These are phyloP conservation scores for Physocephala rufipes DNA, from an alignment of 2,888 invertebrate genomes.

Conservation along the genomic window DNA sequence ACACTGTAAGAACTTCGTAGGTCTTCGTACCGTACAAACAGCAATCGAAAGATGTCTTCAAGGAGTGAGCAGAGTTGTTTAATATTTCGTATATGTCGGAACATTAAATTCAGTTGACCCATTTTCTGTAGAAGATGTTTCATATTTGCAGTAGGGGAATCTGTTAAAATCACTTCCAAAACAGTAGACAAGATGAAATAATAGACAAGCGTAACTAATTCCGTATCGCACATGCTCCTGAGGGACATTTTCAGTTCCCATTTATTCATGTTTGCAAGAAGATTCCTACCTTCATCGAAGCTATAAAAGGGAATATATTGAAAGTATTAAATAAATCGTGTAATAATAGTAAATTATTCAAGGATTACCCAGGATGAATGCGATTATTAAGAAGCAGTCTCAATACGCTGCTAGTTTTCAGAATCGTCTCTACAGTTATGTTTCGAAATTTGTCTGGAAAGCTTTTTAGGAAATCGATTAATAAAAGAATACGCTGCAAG, in stretches of 20 bases:
- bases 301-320: constrained; percentile 36
- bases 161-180: constrained; percentile 54
- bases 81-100: constrained; percentile 57
- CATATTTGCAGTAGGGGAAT: constrained; percentile 41
- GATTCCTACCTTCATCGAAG: constrained; percentile 52
- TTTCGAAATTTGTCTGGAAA: constrained; percentile 46
- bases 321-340: constrained; percentile 41
- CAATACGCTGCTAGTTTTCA: constrained; percentile 51
- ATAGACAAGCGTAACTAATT: constrained; percentile 57
- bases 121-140: constrained; percentile 50
- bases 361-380: constrained; percentile 44
- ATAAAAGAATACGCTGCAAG: constrained; percentile 53
- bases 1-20: constrained; percentile 41
- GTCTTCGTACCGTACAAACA: constrained; percentile 63
- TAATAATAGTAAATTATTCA: not conserved
- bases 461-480: constrained; percentile 52
- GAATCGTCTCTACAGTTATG: constrained; percentile 51
- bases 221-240: constrained; percentile 50
- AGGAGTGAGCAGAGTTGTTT: constrained; percentile 55
- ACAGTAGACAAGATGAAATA: constrained; percentile 56
- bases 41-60: constrained; percentile 59
- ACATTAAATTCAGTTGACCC: constrained; percentile 51
- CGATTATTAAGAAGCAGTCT: constrained; percentile 52
- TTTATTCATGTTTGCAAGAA: constrained; percentile 53
- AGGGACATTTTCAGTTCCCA: constrained; percentile 55